phyloP scores from a whole-genome alignment of 30 jellyfish, hydroid and myxozoan species.

The Aurelia sp. region DNA sequence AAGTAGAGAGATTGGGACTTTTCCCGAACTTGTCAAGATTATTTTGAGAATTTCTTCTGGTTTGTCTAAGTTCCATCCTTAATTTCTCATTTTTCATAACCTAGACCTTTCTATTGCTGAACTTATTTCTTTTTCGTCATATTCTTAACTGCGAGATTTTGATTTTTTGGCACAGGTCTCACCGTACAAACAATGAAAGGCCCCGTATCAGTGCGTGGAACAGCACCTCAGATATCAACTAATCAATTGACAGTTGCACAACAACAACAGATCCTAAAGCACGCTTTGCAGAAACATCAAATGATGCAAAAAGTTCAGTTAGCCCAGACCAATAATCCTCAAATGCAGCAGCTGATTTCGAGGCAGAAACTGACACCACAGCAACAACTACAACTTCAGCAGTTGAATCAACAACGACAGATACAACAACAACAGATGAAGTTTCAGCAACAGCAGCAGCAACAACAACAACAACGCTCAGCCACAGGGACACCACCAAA shows the following conservation, averaged over 20 bases:
- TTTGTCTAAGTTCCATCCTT: too few relatives aligned
- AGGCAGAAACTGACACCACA: constrained; percentile 90
- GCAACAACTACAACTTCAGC: constrained; percentile 85
- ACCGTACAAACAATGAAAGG: constrained; percentile 94
- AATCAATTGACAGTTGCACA: constrained; percentile 86
- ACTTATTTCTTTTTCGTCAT: too few relatives aligned
- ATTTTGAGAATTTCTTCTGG: too few relatives aligned
- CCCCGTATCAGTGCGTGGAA: constrained; percentile 83
- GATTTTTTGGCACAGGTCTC: constrained; percentile 38
- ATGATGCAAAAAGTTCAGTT: constrained; percentile 80
- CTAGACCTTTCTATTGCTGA: too few relatives aligned
- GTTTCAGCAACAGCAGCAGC: constrained; percentile 94
- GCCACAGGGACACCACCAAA: constrained; percentile 82
- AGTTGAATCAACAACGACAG: constrained; percentile 83
- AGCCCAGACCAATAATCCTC: constrained; percentile 55
- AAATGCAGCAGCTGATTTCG: constrained; percentile 89
- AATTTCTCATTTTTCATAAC: too few relatives aligned
- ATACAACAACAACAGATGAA: constrained; percentile 90
- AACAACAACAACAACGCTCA: constrained; percentile 89
- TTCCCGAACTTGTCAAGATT: too few relatives aligned
- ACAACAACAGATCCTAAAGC: constrained; percentile 90
- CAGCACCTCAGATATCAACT: constrained; percentile 86
- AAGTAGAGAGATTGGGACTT: too few relatives aligned
- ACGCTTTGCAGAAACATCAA: constrained; percentile 83
- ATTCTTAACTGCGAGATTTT: too few relatives aligned